Base-by-base conservation (phyloP, 2,113 vertebrate genomes). In the Fukomys damarensis region DNA sequence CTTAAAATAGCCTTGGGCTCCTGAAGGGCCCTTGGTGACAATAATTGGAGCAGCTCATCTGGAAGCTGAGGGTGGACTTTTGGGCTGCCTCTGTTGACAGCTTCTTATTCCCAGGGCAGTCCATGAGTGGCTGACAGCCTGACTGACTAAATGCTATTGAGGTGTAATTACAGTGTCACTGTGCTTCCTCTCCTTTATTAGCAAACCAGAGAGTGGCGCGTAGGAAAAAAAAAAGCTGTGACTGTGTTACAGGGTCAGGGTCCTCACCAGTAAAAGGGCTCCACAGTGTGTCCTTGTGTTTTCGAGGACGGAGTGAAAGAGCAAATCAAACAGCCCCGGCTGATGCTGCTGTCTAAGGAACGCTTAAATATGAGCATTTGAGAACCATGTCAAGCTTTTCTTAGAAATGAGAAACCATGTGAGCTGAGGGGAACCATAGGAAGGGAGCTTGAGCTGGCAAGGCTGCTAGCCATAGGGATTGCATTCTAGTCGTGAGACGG, bases 21-120 rank as follows among this genome's bases (percentile, higher is more conserved):
- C 30, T 49, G 43, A 63, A n/a, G 32, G 19, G 61, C 19, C 38
- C 14, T 58, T 0, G 6, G 22, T 11, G 56, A 10, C 7, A 7
- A 0, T 66, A 32, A 79, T 43, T 70, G 58, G 65, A 82, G 76
- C 43, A 12, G 30, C 17, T 84, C 70, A 11, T 54, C n/a, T 82
- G 83, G 63, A 84, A 28, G 26, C 52, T 10, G 26, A 30, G 0
- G 17, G 35, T 63, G 3, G 49, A 3, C 46, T 52, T 30, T 2
- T 28, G n/a, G 84, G 72, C 26, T 49, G 66, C 43, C 35, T 38
- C 35, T 2, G 76, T 1, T 11, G 46, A n/a, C 7, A 43, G 7
- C 19, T 4, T 5, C 19, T 4, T 5, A 9, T 14, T 63, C 79
- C 38, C 2, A 41, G 65, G 80, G 13, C 35, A 0, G 8, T 1